phyloP scores from a whole-genome alignment of 2,797 vertebrate genomes.

The Clarias laeviceps region DNA sequence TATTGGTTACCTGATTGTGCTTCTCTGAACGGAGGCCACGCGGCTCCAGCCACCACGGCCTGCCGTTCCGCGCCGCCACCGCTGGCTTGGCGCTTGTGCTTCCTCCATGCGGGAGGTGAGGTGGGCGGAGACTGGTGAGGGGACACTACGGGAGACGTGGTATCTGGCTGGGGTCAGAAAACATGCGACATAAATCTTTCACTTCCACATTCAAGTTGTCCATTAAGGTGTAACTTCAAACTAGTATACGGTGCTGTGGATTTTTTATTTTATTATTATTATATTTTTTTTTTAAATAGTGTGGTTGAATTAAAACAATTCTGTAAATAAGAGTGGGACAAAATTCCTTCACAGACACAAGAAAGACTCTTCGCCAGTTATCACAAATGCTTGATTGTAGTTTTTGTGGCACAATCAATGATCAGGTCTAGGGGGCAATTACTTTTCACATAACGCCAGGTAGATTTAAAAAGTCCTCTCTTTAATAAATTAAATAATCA shows the following conservation, averaged over 20 bases:
- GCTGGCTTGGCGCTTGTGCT: constrained; percentile 93
- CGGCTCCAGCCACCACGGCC: constrained; percentile 79
- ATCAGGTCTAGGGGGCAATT: no score
- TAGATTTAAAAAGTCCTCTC: no score
- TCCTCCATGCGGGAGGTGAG: constrained; percentile 93
- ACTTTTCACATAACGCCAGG: no score
- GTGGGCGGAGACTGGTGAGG: constrained; percentile 94
- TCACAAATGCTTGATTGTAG: no score
- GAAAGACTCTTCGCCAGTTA: no score
- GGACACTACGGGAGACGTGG: constrained; percentile 93
- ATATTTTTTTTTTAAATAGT: no score
- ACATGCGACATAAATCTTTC: constrained; percentile 10
- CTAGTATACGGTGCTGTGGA: not conserved
- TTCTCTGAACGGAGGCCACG: constrained; percentile 93
- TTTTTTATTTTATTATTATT: no score
- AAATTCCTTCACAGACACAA: no score
- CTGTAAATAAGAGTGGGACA: no score
- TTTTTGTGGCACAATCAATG: no score
- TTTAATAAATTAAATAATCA: no score
- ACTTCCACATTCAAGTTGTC: not conserved
- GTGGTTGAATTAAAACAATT: no score
- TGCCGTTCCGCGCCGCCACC: constrained; percentile 88
- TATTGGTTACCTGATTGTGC: constrained; percentile 82
- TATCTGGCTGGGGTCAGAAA: constrained; percentile 76
- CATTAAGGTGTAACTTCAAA: not conserved